Conservation (phyloP, 2,888 invertebrate species). For the Acanthosepion lycidas region DNA sequence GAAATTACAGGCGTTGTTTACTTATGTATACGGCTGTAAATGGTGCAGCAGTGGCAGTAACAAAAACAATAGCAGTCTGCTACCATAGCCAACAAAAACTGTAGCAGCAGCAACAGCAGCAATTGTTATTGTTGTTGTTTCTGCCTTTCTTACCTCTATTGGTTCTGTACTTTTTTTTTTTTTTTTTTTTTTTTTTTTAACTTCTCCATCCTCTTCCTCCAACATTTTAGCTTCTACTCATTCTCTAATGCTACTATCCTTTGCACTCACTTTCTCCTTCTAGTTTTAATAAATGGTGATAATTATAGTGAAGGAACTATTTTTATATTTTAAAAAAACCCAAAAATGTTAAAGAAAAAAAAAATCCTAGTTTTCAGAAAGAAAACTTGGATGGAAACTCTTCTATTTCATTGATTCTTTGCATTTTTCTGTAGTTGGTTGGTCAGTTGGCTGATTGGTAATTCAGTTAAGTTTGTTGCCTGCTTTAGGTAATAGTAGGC, state of each 20-base stretch:
- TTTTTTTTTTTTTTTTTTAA: background rate
- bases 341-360: background rate
- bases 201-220: background rate
- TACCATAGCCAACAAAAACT: background rate
- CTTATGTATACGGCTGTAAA: background rate
- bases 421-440: background rate
- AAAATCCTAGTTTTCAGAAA: background rate
- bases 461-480: background rate
- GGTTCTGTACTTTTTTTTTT: background rate
- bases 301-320: conserved; percentile 38
- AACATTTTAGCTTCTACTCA: background rate
- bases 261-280: conserved; percentile 40
- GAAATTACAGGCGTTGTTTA: background rate
- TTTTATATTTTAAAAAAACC: conserved; percentile 35
- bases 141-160: background rate
- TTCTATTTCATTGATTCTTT: conserved; percentile 6
- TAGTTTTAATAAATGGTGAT: conserved; percentile 39
- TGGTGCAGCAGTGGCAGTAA: background rate
- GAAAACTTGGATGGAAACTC: conserved; percentile 40
- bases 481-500: background rate
- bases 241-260: conserved; percentile 39
- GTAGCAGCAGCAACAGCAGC: background rate
- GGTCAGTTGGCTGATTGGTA: background rate
- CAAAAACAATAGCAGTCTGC: background rate
- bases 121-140: background rate